phyloP scores from a whole-genome alignment of 1,140 invertebrate species.

The Antheraea pernyi region DNA sequence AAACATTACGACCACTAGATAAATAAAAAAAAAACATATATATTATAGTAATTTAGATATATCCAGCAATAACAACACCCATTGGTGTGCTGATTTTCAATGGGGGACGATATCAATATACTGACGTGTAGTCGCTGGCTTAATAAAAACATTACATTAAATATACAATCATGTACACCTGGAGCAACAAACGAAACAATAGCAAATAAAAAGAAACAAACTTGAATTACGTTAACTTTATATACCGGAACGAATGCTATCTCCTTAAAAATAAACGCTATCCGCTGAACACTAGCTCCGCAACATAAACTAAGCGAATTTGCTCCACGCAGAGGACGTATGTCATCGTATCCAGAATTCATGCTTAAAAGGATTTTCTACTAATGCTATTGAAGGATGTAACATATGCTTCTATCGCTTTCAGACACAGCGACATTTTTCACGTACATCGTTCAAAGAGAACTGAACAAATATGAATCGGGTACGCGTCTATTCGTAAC shows the following conservation, averaged over 20 bases:
- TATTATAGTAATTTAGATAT: too few relatives aligned
- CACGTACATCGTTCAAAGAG: neutral
- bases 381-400: neutral
- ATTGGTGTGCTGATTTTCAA: too few relatives aligned
- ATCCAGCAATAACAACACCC: too few relatives aligned
- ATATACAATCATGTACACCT: too few relatives aligned
- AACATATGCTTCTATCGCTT: neutral
- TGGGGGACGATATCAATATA: too few relatives aligned
- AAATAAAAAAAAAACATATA: too few relatives aligned
- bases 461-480: neutral
- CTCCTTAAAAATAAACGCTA: neutral
- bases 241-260: neutral
- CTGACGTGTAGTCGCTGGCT: too few relatives aligned
- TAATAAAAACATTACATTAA: too few relatives aligned
- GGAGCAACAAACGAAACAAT: too few relatives aligned
- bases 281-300: neutral
- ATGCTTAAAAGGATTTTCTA: slow-evolving; percentile 13
- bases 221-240: neutral
- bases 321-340: slow-evolving; percentile 13
- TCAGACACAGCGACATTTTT: neutral
- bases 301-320: slow-evolving; percentile 3
- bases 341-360: slow-evolving; percentile 16
- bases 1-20: too few relatives aligned
- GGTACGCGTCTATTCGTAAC: neutral
- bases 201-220: too few relatives aligned